Evolutionary conservation across 2,797 vertebrate species (phyloP), one percentile per base, ranked within the genome.

Genomic region (Scolopax rusticola): DNA sequence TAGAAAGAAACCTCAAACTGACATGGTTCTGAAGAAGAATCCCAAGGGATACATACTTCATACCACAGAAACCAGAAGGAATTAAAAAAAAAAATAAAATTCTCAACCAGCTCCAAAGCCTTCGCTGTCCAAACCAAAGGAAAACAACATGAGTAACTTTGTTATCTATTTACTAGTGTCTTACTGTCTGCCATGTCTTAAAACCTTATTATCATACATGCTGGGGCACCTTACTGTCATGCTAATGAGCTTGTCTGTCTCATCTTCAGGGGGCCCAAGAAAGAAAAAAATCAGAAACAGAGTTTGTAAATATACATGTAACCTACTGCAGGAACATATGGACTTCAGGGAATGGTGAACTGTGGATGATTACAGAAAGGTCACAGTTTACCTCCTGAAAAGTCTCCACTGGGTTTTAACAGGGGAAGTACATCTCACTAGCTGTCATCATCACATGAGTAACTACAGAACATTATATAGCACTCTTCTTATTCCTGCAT

Each of bases 1-100:
- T 93, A 94, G 89, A 93, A 93, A 91, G 94, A 96, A 93, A 87
- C 93, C 91, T 93, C 95, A 95, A 95, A 57, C 84, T 96, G 90
- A 93, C 82, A 96, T 96, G 24, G 94, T 84, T 95, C 95, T 90
- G 85, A 89, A 86, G 88, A 89, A 64, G 81, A 83, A 94, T 95
- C 92, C 86, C 89, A 50, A 90, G 78, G 87, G 93, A 93, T 87
- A 32, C 94, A 91, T 94, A 57, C 59, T 91, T 96, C 79, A 70
- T 81, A 93, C 94, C 93, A 92, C 86, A 97, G 79, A 97, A 97
- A 95, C 90, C 64, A 96, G 64, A 77, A 73, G 61, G 45, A 86
- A 71, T 36, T 36, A 9, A 7, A 27, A 32, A n/a, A 15, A 18
- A 73, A 57, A 57, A 48, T 84, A 67, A 61, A 75, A 79, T 67